phyloP scores from a whole-genome alignment of 2,888 invertebrate genomes.

The Trachelus troglodyta region DNA sequence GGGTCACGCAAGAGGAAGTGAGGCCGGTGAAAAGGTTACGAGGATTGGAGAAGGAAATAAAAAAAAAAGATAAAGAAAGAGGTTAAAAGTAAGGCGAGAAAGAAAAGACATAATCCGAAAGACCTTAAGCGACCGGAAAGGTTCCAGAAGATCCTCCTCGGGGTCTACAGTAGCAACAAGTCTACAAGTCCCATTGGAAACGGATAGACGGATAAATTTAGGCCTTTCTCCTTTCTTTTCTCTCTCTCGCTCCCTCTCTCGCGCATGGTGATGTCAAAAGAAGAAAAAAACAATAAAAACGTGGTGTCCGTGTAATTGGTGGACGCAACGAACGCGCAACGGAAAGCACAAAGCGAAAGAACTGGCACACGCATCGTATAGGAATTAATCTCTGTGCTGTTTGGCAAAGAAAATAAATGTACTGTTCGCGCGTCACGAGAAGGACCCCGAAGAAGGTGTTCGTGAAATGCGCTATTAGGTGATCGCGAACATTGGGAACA shows the following conservation, averaged over 20 bases:
- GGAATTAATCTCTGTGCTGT: neutral
- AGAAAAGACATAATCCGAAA: neutral
- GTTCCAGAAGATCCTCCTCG: neutral
- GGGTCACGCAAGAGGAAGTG: neutral
- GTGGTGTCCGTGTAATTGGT: neutral
- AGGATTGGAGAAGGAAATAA: conserved; percentile 15
- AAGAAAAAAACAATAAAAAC: neutral
- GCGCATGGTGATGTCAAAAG: neutral
- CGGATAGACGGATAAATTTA: neutral
- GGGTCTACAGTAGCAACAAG: neutral
- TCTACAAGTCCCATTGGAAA: neutral
- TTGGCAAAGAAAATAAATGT: conserved; percentile 25
- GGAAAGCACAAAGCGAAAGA: conserved; percentile 28
- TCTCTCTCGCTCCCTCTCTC: neutral
- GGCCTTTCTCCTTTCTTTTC: neutral
- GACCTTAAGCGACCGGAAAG: neutral
- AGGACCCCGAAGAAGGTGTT: conserved; percentile 42
- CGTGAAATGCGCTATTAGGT: neutral
- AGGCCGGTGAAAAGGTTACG: conserved; percentile 26
- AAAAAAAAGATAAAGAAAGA: conserved; percentile 8
- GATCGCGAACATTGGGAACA: neutral
- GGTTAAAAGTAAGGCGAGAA: neutral
- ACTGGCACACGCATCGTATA: neutral
- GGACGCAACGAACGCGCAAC: conserved; percentile 23
- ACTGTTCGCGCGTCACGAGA: conserved; percentile 45